Evolutionary conservation across 1,140 invertebrate species (phyloP), one percentile per base, ranked within the genome.

Genomic region (Mercenaria mercenaria): DNA sequence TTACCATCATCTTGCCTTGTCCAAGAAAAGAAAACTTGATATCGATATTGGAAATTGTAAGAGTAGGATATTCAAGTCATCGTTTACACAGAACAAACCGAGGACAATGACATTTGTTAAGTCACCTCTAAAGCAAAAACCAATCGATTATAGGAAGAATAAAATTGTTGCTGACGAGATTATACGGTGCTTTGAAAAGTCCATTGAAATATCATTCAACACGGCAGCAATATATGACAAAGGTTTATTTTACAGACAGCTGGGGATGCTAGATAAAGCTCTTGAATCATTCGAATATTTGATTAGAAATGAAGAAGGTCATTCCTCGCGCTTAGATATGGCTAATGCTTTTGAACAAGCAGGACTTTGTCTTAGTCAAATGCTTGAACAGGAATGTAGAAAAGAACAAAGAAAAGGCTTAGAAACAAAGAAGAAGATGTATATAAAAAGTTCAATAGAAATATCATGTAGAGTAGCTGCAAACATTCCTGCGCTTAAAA

Each of bases 341-440:
- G 23, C 82, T 32, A 84, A 84, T 72, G 59, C 64, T 32, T 84
- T 72, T 52, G 82, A 69, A 37, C 82, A 84, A 52, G 61, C 64
- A 26, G 82, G 23, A 0, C 41, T 47, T 15, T 84, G 82, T 52
- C n/a, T 69, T 23, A 1, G 20, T 2, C 26, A 81, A 11, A 37
- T 61, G 50, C 34, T 61, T 20, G 64, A 69, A 47, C 56, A 23
- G 6, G 56, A 61, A 61, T 10, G 18, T 13, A 6, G n/a, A 6
- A 29, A 29, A 37, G 26, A 32, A n/a, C 3, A 37, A 10, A 37
- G 20, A 32, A n/a, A 37, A 20, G 61, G 8, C 6, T 20, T 32
- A 1, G 29, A 67, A 20, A 13, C 32, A 4, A 20, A 67, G 1
- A 34, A 32, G 32, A 67, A 37, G 32, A 29, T 10, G 61, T 67